Evolutionary conservation across 1,140 invertebrate genomes (phyloP).

Genomic region (Drosophila albomicans): DNA sequence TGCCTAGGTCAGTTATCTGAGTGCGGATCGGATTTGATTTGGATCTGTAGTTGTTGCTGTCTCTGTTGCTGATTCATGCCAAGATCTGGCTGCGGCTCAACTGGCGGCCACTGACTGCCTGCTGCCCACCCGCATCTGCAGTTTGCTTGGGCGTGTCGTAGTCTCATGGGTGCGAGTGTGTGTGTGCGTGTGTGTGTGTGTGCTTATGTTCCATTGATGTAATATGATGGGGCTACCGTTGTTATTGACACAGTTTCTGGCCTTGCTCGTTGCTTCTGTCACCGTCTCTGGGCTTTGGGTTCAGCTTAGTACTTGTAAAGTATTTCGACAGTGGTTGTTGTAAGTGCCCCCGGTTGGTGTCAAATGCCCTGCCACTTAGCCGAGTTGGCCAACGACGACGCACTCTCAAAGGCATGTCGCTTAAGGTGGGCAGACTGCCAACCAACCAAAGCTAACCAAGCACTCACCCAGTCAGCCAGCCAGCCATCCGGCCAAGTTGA

Average conservation of each 20-base stretch:
- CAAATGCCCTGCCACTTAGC: constrained; percentile 45
- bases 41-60: constrained; percentile 5
- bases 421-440: constrained; percentile 66
- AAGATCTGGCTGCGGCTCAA: constrained; percentile 50
- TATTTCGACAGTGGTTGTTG: constrained; percentile 24
- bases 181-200: constrained; percentile 37
- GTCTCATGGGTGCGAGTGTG: constrained; percentile 19
- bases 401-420: constrained; percentile 71
- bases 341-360: constrained; percentile 45
- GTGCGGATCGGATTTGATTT: constrained; percentile 18
- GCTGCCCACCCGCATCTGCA: constrained; percentile 54
- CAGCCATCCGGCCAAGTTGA: constrained; percentile 78
- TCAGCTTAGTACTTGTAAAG: constrained; percentile 44
- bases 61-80: constrained; percentile 61
- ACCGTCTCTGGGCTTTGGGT: constrained; percentile 36
- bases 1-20: constrained; percentile 77
- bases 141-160: constrained; percentile 25
- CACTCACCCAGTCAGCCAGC: constrained; percentile 44
- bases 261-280: constrained; percentile 45
- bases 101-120: constrained; percentile 35
- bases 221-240: constrained; percentile 61
- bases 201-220: constrained; percentile 58
- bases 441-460: constrained; percentile 40
- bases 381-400: constrained; percentile 45
- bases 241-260: constrained; percentile 80